Evolutionary conservation across 2,113 vertebrate genomes (phyloP).

Genomic region (Cynocephalus volans): DNA sequence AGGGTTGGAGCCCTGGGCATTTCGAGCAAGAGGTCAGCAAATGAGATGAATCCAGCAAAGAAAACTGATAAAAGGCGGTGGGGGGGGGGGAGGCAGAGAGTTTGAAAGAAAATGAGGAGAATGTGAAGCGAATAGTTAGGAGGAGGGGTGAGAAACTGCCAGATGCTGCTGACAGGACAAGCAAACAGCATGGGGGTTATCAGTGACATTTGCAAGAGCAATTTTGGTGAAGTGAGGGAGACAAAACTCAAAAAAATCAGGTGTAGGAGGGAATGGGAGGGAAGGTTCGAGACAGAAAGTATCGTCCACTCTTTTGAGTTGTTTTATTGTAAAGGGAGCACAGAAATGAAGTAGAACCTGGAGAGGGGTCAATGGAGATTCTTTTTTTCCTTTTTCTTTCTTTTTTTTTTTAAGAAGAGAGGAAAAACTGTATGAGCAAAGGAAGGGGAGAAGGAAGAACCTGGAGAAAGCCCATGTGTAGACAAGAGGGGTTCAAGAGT

Average conservation of each 20-base stretch:
- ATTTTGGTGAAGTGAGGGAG: not conserved
- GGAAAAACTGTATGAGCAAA: not conserved
- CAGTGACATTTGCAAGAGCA: not conserved
- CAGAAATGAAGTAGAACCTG: not conserved
- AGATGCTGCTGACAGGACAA: not conserved
- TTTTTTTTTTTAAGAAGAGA: not conserved
- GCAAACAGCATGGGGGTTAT: not conserved
- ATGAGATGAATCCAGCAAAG: not conserved
- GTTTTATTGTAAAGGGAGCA: not conserved
- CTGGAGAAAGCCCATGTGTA: not conserved
- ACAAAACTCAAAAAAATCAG: not conserved
- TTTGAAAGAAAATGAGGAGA: not conserved
- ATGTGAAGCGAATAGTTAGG: not conserved
- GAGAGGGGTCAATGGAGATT: not conserved
- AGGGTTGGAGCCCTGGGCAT: not conserved
- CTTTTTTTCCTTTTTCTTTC: not conserved
- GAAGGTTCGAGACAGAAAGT: not conserved
- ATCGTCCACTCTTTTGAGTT: not conserved
- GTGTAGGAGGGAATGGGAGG: not conserved
- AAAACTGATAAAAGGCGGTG: not conserved
- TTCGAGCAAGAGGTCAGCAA: not conserved
- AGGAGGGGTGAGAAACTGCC: not conserved
- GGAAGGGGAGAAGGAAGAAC: not conserved
- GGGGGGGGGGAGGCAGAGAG: accelerated
- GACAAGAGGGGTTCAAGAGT: not conserved